These are phyloP conservation scores for Pituophis catenifer DNA, from an alignment of 2,113 vertebrate genomes.

Conservation along the genomic window DNA sequence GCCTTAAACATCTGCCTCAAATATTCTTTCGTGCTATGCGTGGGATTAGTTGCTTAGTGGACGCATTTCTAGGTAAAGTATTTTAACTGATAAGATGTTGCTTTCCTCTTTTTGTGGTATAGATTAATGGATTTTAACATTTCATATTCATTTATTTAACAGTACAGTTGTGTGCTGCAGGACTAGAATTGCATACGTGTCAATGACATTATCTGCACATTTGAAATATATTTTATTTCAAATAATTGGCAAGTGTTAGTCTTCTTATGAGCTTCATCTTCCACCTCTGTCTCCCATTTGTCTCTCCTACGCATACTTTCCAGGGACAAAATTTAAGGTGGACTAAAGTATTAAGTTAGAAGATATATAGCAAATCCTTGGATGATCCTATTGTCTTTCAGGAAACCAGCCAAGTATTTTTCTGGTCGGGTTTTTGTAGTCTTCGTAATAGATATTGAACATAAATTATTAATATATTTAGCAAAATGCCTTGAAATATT, in stretches of 20 bases:
- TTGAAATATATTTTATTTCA: constrained; percentile 1
- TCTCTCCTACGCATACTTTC: background rate
- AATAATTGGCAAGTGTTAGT: background rate
- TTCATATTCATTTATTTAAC: background rate
- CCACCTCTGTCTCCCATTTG: background rate
- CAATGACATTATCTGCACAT: background rate
- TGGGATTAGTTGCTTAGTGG: constrained; percentile 93
- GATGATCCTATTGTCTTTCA: background rate
- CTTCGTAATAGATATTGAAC: background rate
- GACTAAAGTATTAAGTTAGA: background rate
- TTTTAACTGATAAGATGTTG: constrained; percentile 18
- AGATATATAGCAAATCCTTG: background rate
- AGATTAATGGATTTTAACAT: background rate
- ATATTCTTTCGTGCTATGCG: constrained; percentile 98
- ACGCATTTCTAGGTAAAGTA: constrained; percentile 92
- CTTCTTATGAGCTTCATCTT: background rate
- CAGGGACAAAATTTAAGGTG: background rate
- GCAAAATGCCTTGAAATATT: background rate
- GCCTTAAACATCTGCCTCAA: constrained; percentile 94
- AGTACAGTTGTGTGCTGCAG: background rate
- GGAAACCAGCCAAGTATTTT: background rate
- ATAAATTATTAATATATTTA: rapidly evolving
- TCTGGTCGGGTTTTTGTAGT: background rate
- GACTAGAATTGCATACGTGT: background rate
- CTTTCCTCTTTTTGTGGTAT: background rate